Conservation (phyloP, 2,797 vertebrate genomes). For the Melanotaenia parkinsoni region DNA sequence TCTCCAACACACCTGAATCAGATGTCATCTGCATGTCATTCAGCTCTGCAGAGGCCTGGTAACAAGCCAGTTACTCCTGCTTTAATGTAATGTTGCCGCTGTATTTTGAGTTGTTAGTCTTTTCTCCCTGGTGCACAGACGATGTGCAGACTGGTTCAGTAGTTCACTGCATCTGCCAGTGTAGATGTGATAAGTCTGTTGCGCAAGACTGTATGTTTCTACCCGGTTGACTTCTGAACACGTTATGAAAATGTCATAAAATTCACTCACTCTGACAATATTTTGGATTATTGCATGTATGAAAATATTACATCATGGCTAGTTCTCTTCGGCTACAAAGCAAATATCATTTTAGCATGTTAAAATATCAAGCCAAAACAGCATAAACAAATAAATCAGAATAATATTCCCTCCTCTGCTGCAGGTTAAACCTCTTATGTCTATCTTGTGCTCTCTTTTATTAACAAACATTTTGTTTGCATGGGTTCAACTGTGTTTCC, state of each 20-base stretch:
- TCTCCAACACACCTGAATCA: too few species aligned
- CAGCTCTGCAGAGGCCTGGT: too few species aligned
- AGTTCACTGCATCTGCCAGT: slow-evolving; percentile 27
- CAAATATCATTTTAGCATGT: background rate
- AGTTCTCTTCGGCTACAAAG: background rate
- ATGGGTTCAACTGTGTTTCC: background rate
- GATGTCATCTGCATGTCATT: too few species aligned
- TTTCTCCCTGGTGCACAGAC: slow-evolving; percentile 43
- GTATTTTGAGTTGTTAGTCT: slow-evolving; percentile 26
- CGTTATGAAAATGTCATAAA: slow-evolving; percentile 37
- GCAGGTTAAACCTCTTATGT: background rate
- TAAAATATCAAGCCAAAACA: background rate
- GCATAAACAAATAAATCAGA: background rate
- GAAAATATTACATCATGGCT: background rate
- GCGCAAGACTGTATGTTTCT: slow-evolving; percentile 41
- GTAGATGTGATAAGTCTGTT: slow-evolving; percentile 40
- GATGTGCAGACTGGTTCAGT: slow-evolving; percentile 33
- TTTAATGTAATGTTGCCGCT: slow-evolving; percentile 9
- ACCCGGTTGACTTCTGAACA: slow-evolving; percentile 32
- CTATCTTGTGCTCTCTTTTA: background rate
- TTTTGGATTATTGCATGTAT: slow-evolving; percentile 13
- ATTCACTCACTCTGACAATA: slow-evolving; percentile 24
- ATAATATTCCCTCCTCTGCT: background rate
- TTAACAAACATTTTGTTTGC: slow-evolving; percentile 17
- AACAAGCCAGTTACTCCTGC: too few species aligned